Percentiles rank a stretch among this genome's conserved stretches.
Evolutionary conservation across 1,140 invertebrate genomes (phyloP).

Genomic region (Anoplophora glabripennis): DNA sequence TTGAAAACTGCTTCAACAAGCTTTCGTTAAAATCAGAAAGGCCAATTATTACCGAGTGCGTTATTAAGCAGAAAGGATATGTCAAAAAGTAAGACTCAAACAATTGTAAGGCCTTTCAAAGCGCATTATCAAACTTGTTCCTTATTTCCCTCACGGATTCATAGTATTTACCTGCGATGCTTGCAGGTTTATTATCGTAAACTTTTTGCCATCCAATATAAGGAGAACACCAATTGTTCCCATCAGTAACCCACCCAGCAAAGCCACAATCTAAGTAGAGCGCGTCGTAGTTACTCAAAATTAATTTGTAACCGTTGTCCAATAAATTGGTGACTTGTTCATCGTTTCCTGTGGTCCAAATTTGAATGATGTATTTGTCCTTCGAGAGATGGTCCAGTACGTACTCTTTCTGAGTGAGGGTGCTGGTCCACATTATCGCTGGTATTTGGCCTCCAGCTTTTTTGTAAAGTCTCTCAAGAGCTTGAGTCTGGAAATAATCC

Average conservation of each 20-base stretch:
- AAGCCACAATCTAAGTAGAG: conserved; percentile 82
- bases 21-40: too few relatives aligned
- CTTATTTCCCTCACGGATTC: too few relatives aligned
- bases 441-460: conserved; percentile 55
- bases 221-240: conserved; percentile 83
- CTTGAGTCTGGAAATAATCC: conserved; percentile 70
- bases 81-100: too few relatives aligned
- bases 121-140: too few relatives aligned
- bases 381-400: conserved; percentile 67
- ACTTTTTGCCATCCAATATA: conserved; percentile 87
- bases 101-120: too few relatives aligned
- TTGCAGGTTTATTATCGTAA: conserved; percentile 70
- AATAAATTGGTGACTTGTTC: conserved; percentile 62
- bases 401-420: conserved; percentile 64
- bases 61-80: too few relatives aligned
- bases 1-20: too few relatives aligned
- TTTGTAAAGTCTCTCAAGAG: conserved; percentile 60
- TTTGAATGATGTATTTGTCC: conserved; percentile 72
- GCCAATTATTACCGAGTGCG: too few relatives aligned
- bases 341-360: conserved; percentile 71
- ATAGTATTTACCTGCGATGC: conserved; percentile 51
- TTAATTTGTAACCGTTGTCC: conserved; percentile 67
- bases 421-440: conserved; percentile 80
- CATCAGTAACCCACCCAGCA: conserved; percentile 60
- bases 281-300: conserved; percentile 82